Percentiles rank a stretch among this genome's conserved stretches.
phyloP scores from a whole-genome alignment of 2,888 invertebrate genomes.

The Clitarchus hookeri region DNA sequence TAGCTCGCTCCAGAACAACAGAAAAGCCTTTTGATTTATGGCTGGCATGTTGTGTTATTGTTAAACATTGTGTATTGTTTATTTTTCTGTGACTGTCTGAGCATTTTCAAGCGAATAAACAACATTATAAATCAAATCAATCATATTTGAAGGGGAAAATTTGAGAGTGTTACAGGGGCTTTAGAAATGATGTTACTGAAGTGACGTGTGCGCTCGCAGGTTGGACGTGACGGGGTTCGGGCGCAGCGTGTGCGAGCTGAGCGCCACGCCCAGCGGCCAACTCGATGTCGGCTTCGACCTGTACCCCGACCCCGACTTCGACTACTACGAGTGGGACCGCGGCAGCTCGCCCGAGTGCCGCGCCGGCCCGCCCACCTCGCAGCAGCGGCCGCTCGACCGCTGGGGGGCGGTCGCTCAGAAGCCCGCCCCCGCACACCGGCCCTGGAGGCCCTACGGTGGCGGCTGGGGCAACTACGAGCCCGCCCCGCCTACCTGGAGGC shows the following conservation, averaged over 20 bases:
- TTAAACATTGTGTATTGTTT: no score
- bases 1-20: no score
- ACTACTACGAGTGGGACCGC: slow-evolving; percentile 78
- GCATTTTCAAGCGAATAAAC: no score
- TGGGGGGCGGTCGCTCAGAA: slow-evolving; percentile 16
- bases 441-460: slow-evolving; percentile 22
- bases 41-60: no score
- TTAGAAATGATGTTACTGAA: no score
- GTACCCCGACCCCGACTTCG: slow-evolving; percentile 71
- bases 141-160: no score
- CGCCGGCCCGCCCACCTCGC: not conserved
- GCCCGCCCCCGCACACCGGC: slow-evolving; percentile 21
- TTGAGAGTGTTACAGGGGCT: no score
- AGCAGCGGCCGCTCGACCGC: not conserved
- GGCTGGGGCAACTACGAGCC: slow-evolving; percentile 30
- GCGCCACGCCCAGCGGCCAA: slow-evolving; percentile 70
- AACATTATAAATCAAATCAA: no score
- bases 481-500: not conserved
- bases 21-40: no score
- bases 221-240: slow-evolving; percentile 51
- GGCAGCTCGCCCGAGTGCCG: slow-evolving; percentile 58
- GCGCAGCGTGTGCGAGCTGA: slow-evolving; percentile 77
- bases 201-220: slow-evolving; percentile 21
- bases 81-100: no score
- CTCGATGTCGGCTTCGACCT: slow-evolving; percentile 69